Evolutionary conservation across 2,888 invertebrate genomes (phyloP).

Genomic region (Netelia melanura): DNA sequence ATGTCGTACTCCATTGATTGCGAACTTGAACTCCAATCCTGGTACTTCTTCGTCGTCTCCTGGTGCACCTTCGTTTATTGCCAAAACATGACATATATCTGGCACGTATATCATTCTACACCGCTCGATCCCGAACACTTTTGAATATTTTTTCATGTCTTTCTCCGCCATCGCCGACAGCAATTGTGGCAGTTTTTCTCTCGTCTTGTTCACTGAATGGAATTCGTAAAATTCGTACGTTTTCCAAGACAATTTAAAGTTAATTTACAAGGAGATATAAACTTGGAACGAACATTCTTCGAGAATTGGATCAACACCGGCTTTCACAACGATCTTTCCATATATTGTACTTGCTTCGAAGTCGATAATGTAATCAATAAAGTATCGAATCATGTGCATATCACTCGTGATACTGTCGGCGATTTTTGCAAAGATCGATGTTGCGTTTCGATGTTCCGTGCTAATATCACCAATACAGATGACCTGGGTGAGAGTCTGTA

Average conservation of each 20-base stretch:
- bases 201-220: slow-evolving; percentile 88
- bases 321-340: slow-evolving; percentile 90
- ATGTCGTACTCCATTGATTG: slow-evolving; percentile 88
- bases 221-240: background rate
- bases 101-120: slow-evolving; percentile 91
- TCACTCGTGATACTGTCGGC: slow-evolving; percentile 83
- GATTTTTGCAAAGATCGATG: slow-evolving; percentile 78
- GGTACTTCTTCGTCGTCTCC: slow-evolving; percentile 87
- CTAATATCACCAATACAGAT: slow-evolving; percentile 78
- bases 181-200: slow-evolving; percentile 89
- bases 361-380: slow-evolving; percentile 91
- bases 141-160: slow-evolving; percentile 89
- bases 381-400: slow-evolving; percentile 88
- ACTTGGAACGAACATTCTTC: slow-evolving; percentile 88
- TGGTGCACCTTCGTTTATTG: slow-evolving; percentile 87
- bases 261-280: slow-evolving; percentile 11
- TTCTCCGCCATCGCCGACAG: slow-evolving; percentile 90
- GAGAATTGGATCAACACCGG: slow-evolving; percentile 90
- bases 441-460: slow-evolving; percentile 63
- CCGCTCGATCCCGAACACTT: slow-evolving; percentile 86
- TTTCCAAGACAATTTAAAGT: background rate
- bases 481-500: slow-evolving; percentile 77
- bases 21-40: slow-evolving; percentile 91
- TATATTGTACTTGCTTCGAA: slow-evolving; percentile 88
- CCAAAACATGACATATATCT: slow-evolving; percentile 92